Evolutionary conservation across 2,888 invertebrate species (phyloP), one percentile per base, ranked within the genome.

Genomic region (Psococerastis gibbosa): DNA sequence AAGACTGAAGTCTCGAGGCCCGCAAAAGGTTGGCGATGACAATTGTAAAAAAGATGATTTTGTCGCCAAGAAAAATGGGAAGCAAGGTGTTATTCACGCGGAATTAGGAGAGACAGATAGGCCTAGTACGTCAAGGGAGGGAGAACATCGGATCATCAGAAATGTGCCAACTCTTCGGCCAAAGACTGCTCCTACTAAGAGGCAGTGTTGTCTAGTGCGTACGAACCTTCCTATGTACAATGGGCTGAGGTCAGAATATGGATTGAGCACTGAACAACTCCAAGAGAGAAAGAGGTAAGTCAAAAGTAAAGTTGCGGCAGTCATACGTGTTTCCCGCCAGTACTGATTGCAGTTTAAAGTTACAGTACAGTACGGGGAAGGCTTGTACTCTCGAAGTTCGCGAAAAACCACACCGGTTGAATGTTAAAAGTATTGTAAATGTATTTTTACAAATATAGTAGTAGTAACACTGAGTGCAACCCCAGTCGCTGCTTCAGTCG

Each of bases 201-300:
- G 46, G 27, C 20, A 34, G n/a, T 48, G 48, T 18, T 44, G 46
- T 2, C 11, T 23, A 17, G 35, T 3, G 3, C 33, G 45, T 15
- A 18, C 44, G 2, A 27, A 43, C 3, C 45, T 55, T 11, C 55
- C 55, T 6, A 45, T 46, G 5, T 55, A 55, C 41, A 53, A 54
- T 42, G 55, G 55, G 20, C 46, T 54, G 2, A 46, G 52, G n/a
- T 55, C 55, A 1, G 54, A 54, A 41, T 55, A 55, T 43, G 55
- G 55, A 5, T 48, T 55, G 8, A 52, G 49, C 20, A 51, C 51
- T 5, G 52, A 53, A 34, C 54, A 54, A 22, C 50, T 55, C 3
- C 46, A 49, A 35, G 53, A 55, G 34, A 50, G 53, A 31, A 52
- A 51, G 47, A 52, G 48, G 54, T 54, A 48, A 46, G 41, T n/a